These are phyloP conservation scores for Phrynocephalus versicolor DNA, from an alignment of 2,113 vertebrate genomes.

Conservation along the genomic window DNA sequence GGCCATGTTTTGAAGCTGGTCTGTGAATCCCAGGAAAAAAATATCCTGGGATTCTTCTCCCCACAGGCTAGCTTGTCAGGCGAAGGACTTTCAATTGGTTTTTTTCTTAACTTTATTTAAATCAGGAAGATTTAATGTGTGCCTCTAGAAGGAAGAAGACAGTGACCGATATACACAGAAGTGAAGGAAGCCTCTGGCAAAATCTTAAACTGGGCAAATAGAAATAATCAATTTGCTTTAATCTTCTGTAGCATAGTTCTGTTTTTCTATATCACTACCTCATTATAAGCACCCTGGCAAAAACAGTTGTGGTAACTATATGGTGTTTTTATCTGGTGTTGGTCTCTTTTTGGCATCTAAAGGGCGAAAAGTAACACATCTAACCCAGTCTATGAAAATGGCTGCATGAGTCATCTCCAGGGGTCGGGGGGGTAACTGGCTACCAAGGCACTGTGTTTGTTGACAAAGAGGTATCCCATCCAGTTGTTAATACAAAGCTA, in stretches of 20 bases:
- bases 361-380: not conserved
- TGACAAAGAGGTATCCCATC: not conserved
- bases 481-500: not conserved
- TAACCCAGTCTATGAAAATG: not conserved
- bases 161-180: not conserved
- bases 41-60: not conserved
- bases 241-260: not conserved
- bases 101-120: not conserved
- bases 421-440: no score
- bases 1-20: not conserved
- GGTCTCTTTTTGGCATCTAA: not conserved
- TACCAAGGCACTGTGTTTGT: not conserved
- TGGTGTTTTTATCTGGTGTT: not conserved
- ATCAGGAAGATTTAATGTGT: not conserved
- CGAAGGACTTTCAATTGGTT: not conserved
- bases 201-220: not conserved
- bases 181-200: not conserved
- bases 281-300: not conserved
- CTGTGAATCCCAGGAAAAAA: not conserved
- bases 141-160: not conserved
- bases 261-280: not conserved
- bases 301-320: not conserved
- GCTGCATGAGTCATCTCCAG: not conserved
- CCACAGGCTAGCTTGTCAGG: not conserved
- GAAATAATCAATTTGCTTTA: not conserved